phyloP scores from a whole-genome alignment of 2,888 invertebrate genomes.

The Incurvaria masculella region DNA sequence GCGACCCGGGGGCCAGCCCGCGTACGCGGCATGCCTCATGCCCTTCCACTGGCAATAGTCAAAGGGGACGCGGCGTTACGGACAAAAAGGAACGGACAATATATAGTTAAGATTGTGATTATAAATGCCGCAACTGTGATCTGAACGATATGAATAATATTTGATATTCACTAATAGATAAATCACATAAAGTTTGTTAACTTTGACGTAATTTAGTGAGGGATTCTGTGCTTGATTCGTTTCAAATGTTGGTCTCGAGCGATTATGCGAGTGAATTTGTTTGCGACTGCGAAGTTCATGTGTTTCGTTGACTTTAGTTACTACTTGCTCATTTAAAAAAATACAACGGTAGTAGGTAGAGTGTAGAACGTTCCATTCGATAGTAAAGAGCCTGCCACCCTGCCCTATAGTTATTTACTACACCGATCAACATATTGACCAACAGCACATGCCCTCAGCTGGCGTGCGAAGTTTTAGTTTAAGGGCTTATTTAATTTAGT shows the following conservation, averaged over 20 bases:
- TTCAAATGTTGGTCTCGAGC: not conserved
- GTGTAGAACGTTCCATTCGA: no score
- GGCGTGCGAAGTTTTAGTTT: no score
- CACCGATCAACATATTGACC: no score
- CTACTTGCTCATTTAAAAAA: no score
- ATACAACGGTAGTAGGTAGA: no score
- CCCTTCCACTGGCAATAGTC: slow-evolving; percentile 32
- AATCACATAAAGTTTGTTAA: slow-evolving; percentile 13
- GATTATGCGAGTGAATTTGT: no score
- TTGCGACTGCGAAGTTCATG: no score
- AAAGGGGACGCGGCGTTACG: slow-evolving; percentile 37
- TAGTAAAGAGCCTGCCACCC: no score
- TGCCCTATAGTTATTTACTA: no score
- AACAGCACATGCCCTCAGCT: no score
- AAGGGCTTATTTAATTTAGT: not conserved
- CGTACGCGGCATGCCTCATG: not conserved
- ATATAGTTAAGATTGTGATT: slow-evolving; percentile 57
- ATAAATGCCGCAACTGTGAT: slow-evolving; percentile 57
- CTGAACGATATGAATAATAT: slow-evolving; percentile 59
- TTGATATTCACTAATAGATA: slow-evolving; percentile 57
- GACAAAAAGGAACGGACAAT: slow-evolving; percentile 48
- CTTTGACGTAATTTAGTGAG: not conserved
- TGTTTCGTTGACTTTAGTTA: no score
- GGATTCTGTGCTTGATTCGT: not conserved
- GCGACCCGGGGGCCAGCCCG: not conserved